These are phyloP conservation scores for Rhipidura dahli DNA, from an alignment of 2,113 vertebrate species.

Conservation along the genomic window DNA sequence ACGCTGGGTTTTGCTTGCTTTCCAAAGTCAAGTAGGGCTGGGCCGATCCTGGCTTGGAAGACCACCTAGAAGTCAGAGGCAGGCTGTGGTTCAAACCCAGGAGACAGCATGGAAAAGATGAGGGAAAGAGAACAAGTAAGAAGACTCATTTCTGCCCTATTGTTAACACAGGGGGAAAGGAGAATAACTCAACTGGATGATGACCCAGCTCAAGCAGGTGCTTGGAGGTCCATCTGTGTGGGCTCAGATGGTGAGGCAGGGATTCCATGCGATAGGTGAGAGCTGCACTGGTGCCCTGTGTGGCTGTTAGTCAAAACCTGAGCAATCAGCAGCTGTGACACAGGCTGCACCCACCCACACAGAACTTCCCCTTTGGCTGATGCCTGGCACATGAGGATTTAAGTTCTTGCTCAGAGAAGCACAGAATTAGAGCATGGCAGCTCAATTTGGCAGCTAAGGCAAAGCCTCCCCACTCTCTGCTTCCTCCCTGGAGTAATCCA, in stretches of 20 bases:
- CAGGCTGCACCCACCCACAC: neutral
- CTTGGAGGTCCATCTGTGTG: neutral
- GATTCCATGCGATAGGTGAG: neutral
- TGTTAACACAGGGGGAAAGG: accelerated
- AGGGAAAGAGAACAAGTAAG: neutral
- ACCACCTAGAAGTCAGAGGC: neutral
- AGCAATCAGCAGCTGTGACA: neutral
- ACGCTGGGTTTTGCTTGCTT: neutral
- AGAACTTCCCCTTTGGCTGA: neutral
- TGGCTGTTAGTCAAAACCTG: neutral
- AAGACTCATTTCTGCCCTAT: neutral
- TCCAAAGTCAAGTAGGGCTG: neutral
- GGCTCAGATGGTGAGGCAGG: neutral
- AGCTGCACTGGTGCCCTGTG: neutral
- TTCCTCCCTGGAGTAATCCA: neutral
- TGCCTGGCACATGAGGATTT: accelerated
- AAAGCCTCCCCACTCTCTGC: neutral
- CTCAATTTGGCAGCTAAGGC: neutral
- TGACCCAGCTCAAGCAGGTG: neutral
- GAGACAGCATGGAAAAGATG: neutral
- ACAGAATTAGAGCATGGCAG: neutral
- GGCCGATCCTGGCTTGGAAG: neutral
- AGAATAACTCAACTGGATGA: neutral
- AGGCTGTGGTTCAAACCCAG: neutral
- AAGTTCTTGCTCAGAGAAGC: neutral